Evolutionary conservation across 2,888 invertebrate genomes (phyloP).

Genomic region (Mactromeris polynyma): DNA sequence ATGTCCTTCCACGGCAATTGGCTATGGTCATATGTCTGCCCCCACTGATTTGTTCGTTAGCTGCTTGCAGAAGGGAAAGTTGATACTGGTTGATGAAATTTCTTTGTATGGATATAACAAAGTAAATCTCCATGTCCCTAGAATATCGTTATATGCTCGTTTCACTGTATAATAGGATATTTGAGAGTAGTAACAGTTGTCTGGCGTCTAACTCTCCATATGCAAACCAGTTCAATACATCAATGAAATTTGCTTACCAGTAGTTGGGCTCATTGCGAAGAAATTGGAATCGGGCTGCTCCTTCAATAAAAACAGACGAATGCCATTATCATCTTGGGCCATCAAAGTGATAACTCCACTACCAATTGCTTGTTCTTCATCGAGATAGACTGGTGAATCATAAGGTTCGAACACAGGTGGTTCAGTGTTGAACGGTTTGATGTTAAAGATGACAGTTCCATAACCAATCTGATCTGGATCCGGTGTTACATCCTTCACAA

Average conservation of each 20-base stretch:
- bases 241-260: constrained; percentile 69
- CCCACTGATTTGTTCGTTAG: too few relatives aligned
- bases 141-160: too few relatives aligned
- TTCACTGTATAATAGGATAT: too few relatives aligned
- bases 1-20: too few relatives aligned
- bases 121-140: too few relatives aligned
- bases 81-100: too few relatives aligned
- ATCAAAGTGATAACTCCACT: constrained; percentile 80
- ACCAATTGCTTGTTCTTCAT: constrained; percentile 80
- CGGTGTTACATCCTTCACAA: constrained; percentile 94
- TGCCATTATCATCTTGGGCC: constrained; percentile 82
- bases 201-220: too few relatives aligned
- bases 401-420: constrained; percentile 89
- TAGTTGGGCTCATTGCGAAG: constrained; percentile 70
- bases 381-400: constrained; percentile 63
- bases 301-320: constrained; percentile 73
- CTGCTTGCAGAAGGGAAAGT: too few relatives aligned
- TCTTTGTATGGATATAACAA: too few relatives aligned
- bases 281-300: constrained; percentile 71
- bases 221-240: too few relatives aligned
- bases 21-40: too few relatives aligned
- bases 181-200: too few relatives aligned
- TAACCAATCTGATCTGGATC: constrained; percentile 84
- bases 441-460: constrained; percentile 90
- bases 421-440: constrained; percentile 90